Evolutionary conservation across 2,888 invertebrate genomes (phyloP).

Genomic region (Cephus pulcher): DNA sequence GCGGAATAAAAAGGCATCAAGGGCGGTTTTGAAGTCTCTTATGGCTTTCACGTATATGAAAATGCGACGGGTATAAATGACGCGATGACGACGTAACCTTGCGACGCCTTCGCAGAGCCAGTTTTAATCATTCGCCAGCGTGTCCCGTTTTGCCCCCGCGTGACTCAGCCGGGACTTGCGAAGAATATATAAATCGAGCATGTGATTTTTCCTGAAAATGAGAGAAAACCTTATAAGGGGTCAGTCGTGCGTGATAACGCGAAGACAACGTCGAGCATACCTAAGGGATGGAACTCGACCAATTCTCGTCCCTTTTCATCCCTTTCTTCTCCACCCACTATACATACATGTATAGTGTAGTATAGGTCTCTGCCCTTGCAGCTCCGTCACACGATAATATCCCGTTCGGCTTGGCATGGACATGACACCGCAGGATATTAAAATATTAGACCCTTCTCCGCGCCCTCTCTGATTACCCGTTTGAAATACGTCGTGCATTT

Average conservation of each 20-base stretch:
- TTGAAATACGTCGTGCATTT: conserved; percentile 42
- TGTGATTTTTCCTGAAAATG: conserved; percentile 45
- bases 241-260: conserved; percentile 52
- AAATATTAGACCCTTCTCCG: conserved; percentile 41
- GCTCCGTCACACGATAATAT: conserved; percentile 21
- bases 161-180: background rate
- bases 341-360: background rate
- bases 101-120: background rate
- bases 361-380: background rate
- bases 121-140: background rate
- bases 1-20: background rate
- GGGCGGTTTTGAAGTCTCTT: background rate
- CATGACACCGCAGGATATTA: conserved; percentile 56
- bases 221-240: conserved; percentile 29
- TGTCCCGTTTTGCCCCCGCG: background rate
- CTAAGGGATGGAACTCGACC: conserved; percentile 32
- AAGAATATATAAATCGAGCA: conserved; percentile 11
- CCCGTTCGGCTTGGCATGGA: conserved; percentile 34
- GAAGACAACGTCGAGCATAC: conserved; percentile 45
- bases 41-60: background rate
- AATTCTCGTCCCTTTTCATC: conserved; percentile 22
- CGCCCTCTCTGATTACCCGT: conserved; percentile 29
- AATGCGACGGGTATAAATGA: background rate
- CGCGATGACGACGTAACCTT: background rate
- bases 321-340: background rate